Evolutionary conservation across 2,888 invertebrate species (phyloP), one percentile per base, ranked within the genome.

Genomic region (Euzetes globulus): DNA sequence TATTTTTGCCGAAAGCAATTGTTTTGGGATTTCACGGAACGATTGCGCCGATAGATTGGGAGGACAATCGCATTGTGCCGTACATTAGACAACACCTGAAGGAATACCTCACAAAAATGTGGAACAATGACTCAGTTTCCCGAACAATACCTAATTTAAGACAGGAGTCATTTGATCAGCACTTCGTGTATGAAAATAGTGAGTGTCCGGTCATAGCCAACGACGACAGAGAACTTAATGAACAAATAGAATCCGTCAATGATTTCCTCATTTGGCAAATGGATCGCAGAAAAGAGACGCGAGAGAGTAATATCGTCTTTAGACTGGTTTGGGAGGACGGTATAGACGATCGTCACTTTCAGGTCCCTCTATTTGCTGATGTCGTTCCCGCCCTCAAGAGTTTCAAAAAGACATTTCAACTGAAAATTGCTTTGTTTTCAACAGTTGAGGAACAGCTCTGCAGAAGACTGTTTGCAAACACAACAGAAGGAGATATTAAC

Each of bases 1-100:
- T 70, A n/a, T 70, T 70, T 22, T 45, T 13, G 19, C 70, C 70
- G 9, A 70, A 70, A 45, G 41, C 47, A 7, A 70, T 70, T 19
- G 33, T 70, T 7, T 70, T 70, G 13, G 25, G 41, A 41, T 37
- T 70, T 45, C 33, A 45, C 27, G 70, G 70, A 17, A 70, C 70
- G 0, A 37, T 70, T 9, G n/a, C 47, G 1, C 45, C 45, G 1
- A 1, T 29, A 9, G 19, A 70, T 45, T 70, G 70, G 70, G 45
- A 70, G 27, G 41, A 70, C 17, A 13, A 45, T 4, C 19, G 19
- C 15, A 37, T 70, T 45, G 7, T 25, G 25, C 70, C 70, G 2
- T 70, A 45, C 19, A 37, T 70, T n/a, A n/a, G 13, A n/a, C 1
- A 70, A 9, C 41, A 70, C 19, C 13, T 70, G 9, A 25, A 7